Conservation (phyloP, 2,797 vertebrate species). For the Anableps anableps region DNA sequence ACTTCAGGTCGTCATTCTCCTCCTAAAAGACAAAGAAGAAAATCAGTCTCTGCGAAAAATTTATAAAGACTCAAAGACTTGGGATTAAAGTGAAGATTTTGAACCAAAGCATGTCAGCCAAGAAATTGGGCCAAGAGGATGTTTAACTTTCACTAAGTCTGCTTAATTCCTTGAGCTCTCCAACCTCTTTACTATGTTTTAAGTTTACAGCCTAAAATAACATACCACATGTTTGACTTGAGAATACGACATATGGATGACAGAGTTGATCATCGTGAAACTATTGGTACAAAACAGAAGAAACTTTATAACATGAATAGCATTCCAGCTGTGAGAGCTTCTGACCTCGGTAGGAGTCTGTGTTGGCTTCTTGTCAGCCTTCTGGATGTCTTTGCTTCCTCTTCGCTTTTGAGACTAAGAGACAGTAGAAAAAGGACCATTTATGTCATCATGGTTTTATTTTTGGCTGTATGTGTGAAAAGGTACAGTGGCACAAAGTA, state of each 20-base stretch:
- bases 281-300: background rate
- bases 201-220: background rate
- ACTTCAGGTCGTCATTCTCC: conserved; percentile 95
- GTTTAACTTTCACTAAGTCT: conserved; percentile 19
- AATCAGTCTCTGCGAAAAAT: conserved; percentile 15
- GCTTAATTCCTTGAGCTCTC: conserved; percentile 30
- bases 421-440: background rate
- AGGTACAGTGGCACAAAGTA: background rate
- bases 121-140: conserved; percentile 16
- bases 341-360: conserved; percentile 80
- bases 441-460: background rate
- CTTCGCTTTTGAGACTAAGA: conserved; percentile 76
- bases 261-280: background rate
- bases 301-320: background rate
- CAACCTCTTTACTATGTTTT: conserved; percentile 19
- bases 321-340: background rate
- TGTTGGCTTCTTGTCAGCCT: conserved; percentile 75
- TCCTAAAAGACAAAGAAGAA: conserved; percentile 74
- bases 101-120: conserved; percentile 13
- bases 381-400: conserved; percentile 81
- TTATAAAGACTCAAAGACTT: conserved; percentile 22
- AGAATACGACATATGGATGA: background rate
- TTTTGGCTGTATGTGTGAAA: background rate
- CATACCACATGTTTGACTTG: conserved; percentile 3
- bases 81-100: conserved; percentile 42